Evolutionary conservation across 2,797 vertebrate genomes (phyloP).

Genomic region (Perodicticus potto): DNA sequence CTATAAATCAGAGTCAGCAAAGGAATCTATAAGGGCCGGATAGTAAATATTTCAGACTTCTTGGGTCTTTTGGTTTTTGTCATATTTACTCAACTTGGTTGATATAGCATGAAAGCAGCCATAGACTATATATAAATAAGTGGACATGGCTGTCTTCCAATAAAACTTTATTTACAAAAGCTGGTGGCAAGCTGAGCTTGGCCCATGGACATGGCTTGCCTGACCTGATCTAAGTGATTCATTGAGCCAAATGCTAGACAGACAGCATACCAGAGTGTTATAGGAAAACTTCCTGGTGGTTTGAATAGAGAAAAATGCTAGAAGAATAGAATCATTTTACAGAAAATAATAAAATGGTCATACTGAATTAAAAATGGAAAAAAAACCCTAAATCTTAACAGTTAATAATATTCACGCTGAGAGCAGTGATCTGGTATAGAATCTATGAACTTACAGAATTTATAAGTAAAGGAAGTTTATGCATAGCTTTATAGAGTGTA

Average conservation of each 20-base stretch:
- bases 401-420: not conserved
- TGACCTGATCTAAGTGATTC: not conserved
- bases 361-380: not conserved
- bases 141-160: not conserved
- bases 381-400: not conserved
- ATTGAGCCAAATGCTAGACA: not conserved
- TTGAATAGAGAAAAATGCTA: not conserved
- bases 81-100: not conserved
- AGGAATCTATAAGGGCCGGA: not conserved
- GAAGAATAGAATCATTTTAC: not conserved
- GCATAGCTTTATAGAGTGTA: not conserved
- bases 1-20: not conserved
- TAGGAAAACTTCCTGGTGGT: not conserved
- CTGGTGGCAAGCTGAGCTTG: not conserved
- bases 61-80: not conserved
- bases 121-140: not conserved
- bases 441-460: not conserved
- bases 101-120: not conserved
- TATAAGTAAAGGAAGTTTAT: not conserved
- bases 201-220: not conserved
- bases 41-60: not conserved
- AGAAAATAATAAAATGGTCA: not conserved
- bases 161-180: not conserved
- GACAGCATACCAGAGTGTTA: not conserved
- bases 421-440: not conserved